Percentiles rank a stretch among this genome's conserved stretches.
Conservation (phyloP, 1,140 invertebrate species). For the Varroa destructor region DNA sequence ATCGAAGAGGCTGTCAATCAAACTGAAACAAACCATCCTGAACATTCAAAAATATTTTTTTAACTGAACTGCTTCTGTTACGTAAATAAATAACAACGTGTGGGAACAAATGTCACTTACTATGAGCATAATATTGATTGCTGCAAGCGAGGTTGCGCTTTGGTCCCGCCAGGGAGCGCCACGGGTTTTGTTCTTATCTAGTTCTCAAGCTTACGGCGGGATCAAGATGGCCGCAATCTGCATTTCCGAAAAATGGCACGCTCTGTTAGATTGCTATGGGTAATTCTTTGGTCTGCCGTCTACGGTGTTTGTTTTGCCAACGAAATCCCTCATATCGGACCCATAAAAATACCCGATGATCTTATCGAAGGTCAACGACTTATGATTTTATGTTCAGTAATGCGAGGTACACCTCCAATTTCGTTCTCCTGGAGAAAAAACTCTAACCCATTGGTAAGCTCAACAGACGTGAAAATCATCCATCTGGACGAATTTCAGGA, state of each 20-base stretch:
- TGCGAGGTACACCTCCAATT: conserved; percentile 40
- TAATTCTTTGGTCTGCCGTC: background rate
- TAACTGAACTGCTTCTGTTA: too few species aligned
- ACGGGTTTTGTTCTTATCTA: background rate
- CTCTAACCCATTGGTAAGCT: conserved; percentile 43
- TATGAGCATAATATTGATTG: too few species aligned
- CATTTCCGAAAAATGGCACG: background rate
- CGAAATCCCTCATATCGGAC: background rate
- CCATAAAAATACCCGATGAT: conserved; percentile 4
- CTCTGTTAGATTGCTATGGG: background rate
- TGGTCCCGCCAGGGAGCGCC: conserved; percentile 27
- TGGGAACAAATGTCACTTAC: too few species aligned
- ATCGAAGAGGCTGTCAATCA: too few species aligned
- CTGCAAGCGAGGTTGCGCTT: background rate
- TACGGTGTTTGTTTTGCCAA: background rate
- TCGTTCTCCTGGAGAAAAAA: conserved; percentile 50
- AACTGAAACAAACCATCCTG: too few species aligned
- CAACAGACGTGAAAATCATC: conserved; percentile 34
- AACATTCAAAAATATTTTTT: too few species aligned
- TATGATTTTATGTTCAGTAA: conserved; percentile 40
- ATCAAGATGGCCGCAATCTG: conserved; percentile 1
- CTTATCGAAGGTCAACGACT: conserved; percentile 35
- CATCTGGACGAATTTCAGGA: conserved; percentile 33
- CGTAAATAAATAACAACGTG: too few species aligned
- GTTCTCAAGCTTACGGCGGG: conserved; percentile 3